Evolutionary conservation across 2,888 invertebrate species (phyloP).

Genomic region (Heteromyza rotundicornis): DNA sequence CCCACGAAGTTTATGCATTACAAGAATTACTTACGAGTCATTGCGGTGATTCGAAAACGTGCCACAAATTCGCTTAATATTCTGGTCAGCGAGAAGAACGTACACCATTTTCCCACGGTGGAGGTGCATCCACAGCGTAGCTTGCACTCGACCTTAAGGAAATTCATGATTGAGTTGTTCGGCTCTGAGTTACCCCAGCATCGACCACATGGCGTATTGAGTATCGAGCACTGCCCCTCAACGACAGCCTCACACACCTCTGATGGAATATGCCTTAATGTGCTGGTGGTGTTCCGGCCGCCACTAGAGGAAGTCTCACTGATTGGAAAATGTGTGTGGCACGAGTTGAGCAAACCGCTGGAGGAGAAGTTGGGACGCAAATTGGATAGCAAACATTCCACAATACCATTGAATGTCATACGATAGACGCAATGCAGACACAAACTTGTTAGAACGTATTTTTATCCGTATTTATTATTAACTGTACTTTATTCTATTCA

Average conservation of each 20-base stretch:
- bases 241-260: constrained; percentile 62
- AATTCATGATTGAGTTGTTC: constrained; percentile 91
- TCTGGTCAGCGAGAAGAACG: constrained; percentile 83
- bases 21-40: constrained; percentile 77
- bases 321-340: constrained; percentile 89
- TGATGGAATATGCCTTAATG: constrained; percentile 83
- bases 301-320: constrained; percentile 86
- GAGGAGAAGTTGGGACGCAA: constrained; percentile 70
- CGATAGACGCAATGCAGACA: constrained; percentile 61
- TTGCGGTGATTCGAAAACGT: constrained; percentile 81
- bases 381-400: constrained; percentile 76
- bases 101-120: constrained; percentile 84
- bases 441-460: neutral
- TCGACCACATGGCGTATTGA: constrained; percentile 77
- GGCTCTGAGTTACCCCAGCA: constrained; percentile 86
- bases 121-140: constrained; percentile 87
- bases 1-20: constrained; percentile 74
- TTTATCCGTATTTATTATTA: neutral
- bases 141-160: constrained; percentile 83
- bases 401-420: constrained; percentile 82
- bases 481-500: too few relatives aligned
- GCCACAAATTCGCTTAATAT: constrained; percentile 83
- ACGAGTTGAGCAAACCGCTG: constrained; percentile 77
- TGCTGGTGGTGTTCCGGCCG: constrained; percentile 82
- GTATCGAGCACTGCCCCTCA: constrained; percentile 73